A percentile compares a stretch with the other conserved stretches of the same genome.
phyloP scores from a whole-genome alignment of 2,797 vertebrate species.

The Cyclopterus lumpus region DNA sequence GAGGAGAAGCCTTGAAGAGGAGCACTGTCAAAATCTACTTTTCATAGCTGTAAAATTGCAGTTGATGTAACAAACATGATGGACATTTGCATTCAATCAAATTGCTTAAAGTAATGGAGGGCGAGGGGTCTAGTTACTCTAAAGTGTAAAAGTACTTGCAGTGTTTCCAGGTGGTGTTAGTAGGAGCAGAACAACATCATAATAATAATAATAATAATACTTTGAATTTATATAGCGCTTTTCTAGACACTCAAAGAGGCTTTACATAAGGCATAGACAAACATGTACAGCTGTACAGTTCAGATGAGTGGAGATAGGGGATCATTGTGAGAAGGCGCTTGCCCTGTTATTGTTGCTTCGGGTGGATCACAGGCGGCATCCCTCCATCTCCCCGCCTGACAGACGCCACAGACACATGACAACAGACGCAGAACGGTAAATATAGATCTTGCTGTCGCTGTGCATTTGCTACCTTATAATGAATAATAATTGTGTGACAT shows the following conservation, averaged over 20 bases:
- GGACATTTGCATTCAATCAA: neutral
- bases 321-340: slow-evolving; percentile 12
- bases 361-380: neutral
- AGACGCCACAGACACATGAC: slow-evolving; percentile 13
- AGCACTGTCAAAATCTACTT: neutral
- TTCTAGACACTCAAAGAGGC: too few relatives aligned
- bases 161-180: neutral
- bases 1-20: neutral
- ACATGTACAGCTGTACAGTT: neutral
- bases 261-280: too few relatives aligned
- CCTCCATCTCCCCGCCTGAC: slow-evolving; percentile 4
- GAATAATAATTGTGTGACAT: neutral
- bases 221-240: too few relatives aligned
- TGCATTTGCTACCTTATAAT: neutral
- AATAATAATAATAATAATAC: too few relatives aligned
- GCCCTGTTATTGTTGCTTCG: slow-evolving; percentile 1
- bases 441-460: slow-evolving; percentile 3
- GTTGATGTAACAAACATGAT: too few relatives aligned
- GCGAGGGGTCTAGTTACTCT: neutral
- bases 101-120: neutral
- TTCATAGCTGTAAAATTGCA: neutral
- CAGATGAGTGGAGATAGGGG: neutral
- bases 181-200: neutral
- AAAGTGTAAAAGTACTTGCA: neutral
- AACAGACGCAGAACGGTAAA: slow-evolving; percentile 12